Evolutionary conservation across 2,888 invertebrate genomes (phyloP).

Genomic region (Bellardia bayeri): DNA sequence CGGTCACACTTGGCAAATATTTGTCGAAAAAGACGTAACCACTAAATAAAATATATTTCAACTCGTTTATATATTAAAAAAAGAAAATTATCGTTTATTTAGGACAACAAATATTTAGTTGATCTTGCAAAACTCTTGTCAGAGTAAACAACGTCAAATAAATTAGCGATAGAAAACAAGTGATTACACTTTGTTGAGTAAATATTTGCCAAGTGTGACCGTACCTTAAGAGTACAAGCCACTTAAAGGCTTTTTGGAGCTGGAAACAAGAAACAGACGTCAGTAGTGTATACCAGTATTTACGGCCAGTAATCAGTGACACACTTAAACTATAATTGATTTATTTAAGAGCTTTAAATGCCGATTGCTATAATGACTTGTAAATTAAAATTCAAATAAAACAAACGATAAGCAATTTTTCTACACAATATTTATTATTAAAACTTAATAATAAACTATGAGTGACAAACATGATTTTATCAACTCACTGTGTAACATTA

Average conservation of each 20-base stretch:
- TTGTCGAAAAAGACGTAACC: no score
- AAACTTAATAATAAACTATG: not conserved
- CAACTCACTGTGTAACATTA: not conserved
- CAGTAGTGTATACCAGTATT: conserved; percentile 37
- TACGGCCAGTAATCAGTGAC: conserved; percentile 77
- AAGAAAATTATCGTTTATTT: no score
- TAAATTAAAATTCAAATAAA: conserved; percentile 77
- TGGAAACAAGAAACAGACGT: conserved; percentile 22
- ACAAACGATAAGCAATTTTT: conserved; percentile 62
- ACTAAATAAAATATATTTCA: no score
- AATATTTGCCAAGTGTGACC: no score
- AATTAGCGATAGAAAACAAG: no score
- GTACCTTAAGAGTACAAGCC: not conserved
- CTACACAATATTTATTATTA: not conserved
- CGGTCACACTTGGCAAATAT: no score
- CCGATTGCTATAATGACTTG: conserved; percentile 79
- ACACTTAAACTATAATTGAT: conserved; percentile 79
- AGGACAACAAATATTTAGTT: no score
- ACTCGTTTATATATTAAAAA: no score
- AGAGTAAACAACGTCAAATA: no score
- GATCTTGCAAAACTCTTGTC: no score
- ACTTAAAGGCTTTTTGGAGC: not conserved
- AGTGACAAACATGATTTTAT: conserved; percentile 6
- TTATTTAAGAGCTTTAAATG: conserved; percentile 80
- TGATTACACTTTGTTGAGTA: no score